Evolutionary conservation across 2,113 vertebrate species (phyloP).

Genomic region (Microtus pennsylvanicus): DNA sequence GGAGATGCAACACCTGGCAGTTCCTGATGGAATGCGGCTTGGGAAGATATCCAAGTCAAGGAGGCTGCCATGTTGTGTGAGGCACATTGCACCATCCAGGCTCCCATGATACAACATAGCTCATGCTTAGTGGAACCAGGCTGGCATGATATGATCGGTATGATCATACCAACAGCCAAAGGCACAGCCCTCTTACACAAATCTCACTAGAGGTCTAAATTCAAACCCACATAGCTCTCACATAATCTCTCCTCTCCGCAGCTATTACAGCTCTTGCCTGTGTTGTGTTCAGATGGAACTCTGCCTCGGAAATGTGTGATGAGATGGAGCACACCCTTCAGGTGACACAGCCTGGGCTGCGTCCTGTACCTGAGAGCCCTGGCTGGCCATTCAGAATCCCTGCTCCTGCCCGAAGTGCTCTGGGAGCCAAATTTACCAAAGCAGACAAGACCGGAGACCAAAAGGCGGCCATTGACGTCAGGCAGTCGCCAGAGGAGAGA

Average conservation of each 20-base stretch:
- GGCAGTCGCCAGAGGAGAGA: rapidly evolving
- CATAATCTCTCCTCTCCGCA: not conserved
- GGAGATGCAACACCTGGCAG: rapidly evolving
- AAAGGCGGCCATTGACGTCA: too few relatives aligned
- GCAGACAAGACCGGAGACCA: rapidly evolving
- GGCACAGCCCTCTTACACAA: slow-evolving; percentile 21
- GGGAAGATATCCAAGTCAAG: not conserved
- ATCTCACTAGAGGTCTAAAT: slow-evolving; percentile 37
- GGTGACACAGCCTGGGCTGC: not conserved
- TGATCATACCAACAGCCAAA: not conserved
- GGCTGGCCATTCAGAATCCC: not conserved
- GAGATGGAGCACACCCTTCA: not conserved
- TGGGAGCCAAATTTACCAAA: not conserved
- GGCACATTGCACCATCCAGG: rapidly evolving
- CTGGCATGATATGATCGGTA: not conserved
- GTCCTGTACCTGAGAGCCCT: too few relatives aligned
- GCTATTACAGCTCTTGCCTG: not conserved
- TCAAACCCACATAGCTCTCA: not conserved
- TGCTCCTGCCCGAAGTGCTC: not conserved
- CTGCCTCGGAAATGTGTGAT: not conserved
- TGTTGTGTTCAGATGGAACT: rapidly evolving
- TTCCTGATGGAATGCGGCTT: rapidly evolving
- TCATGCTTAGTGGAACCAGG: not conserved
- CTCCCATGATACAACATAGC: not conserved
- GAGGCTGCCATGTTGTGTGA: not conserved